These are phyloP conservation scores for Opisthocomus hoazin DNA, from an alignment of 2,113 vertebrate genomes.

Conservation along the genomic window DNA sequence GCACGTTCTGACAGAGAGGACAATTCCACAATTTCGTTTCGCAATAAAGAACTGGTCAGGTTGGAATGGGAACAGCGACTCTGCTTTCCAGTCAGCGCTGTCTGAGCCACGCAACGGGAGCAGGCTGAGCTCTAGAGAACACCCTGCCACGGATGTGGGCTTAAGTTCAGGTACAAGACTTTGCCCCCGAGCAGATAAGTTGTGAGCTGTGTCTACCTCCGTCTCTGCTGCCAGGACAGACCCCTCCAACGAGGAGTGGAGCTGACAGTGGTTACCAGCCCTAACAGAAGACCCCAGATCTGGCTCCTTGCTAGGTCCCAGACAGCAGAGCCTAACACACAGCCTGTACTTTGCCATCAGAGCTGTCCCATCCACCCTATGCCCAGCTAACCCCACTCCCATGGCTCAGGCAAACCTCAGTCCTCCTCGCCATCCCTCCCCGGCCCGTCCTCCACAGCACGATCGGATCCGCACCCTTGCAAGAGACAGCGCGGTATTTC, in stretches of 20 bases:
- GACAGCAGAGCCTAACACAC: background rate
- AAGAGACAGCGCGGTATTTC: rapidly evolving
- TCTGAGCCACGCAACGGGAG: background rate
- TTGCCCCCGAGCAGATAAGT: constrained; percentile 23
- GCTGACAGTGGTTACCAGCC: background rate
- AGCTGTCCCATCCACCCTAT: background rate
- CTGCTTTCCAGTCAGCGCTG: background rate
- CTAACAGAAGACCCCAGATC: background rate
- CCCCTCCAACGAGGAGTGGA: background rate
- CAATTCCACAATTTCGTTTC: background rate
- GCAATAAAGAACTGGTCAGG: background rate
- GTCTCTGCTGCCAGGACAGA: background rate
- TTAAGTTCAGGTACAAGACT: constrained; percentile 50
- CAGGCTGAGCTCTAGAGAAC: background rate
- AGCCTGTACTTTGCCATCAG: background rate
- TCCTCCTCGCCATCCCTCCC: background rate
- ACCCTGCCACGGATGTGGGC: background rate
- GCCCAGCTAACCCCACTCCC: background rate
- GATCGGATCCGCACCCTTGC: rapidly evolving
- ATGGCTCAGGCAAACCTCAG: background rate
- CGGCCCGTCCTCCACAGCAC: rapidly evolving
- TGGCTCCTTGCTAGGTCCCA: background rate
- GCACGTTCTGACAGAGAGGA: background rate
- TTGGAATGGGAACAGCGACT: background rate
- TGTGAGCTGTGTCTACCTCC: background rate